Base-by-base conservation (phyloP, 1,140 invertebrate species). In the Melanaphis sacchari region DNA sequence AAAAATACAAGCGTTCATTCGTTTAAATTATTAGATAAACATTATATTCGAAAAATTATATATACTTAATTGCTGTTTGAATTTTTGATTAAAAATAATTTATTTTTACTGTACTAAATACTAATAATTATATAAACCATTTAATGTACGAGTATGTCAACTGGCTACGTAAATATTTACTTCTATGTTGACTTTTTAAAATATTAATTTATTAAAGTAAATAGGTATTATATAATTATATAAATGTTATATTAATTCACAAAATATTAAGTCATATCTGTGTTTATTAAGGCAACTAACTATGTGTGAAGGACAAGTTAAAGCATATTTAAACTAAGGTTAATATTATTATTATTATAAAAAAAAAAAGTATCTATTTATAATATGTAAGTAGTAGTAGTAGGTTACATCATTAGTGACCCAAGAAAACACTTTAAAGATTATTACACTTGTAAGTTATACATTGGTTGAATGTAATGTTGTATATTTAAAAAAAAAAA, bases 51-150 rank as follows among this genome's bases (percentile, higher is more conserved):
- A 66, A 66, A 11, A 66, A n/a, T 66, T 11, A 66, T 66, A 31
- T 66, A 66, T 66, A 66, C 59, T 5, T n/a, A n/a, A 76, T 18
- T 31, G 0, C 15, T 76, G 15, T 76, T 76, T 36, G 31, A 76
- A 15, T n/a, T 0, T 66, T 66, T 76, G 15, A n/a, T n/a, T 76
- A 66, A 15, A 11, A n/a, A 59, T 59, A 31, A 59, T 31, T 59
- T 9, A 31, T 66, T 66, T 66, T 66, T n/a, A 15, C 0, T n/a
- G 5, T 15, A n/a, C 0, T 66, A n/a, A n/a, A n/a, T n/a, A n/a
- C n/a, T n/a, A n/a, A n/a, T n/a, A 66, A 66, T 66, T 66, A 66
- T n/a, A n/a, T 66, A 49, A 49, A 66, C 59, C 59, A 76, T 76
- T n/a, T n/a, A 7, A 49, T 49, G 43, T 9, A 0, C 11, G n/a